Percentiles rank a stretch among this genome's conserved stretches.
These are phyloP conservation scores for Pelosia muscerda DNA, from an alignment of 2,888 invertebrate species.

Conservation along the genomic window DNA sequence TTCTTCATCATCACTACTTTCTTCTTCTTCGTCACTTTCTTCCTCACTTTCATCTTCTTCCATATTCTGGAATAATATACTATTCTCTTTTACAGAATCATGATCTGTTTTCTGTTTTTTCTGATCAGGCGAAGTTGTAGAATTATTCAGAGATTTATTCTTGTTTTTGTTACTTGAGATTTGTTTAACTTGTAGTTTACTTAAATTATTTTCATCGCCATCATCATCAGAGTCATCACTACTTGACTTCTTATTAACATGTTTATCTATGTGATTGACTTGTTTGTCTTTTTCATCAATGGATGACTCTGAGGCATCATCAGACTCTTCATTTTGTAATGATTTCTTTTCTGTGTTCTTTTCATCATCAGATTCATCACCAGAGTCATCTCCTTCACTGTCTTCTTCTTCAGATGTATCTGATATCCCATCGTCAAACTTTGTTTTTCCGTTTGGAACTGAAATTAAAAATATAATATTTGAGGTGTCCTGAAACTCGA, in stretches of 20 bases:
- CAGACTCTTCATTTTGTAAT: slow-evolving; percentile 9
- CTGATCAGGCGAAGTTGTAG: background rate
- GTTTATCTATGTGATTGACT: slow-evolving; percentile 1
- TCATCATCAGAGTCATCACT: slow-evolving; percentile 26
- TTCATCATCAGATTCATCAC: slow-evolving; percentile 30
- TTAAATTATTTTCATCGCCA: slow-evolving; percentile 26
- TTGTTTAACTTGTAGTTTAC: slow-evolving; percentile 20
- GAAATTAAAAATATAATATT: slow-evolving; percentile 31
- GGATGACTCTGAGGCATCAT: slow-evolving; percentile 6
- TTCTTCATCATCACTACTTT: slow-evolving; percentile 36
- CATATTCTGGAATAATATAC: slow-evolving; percentile 39
- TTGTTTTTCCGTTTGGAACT: slow-evolving; percentile 78
- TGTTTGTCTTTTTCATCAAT: slow-evolving; percentile 17
- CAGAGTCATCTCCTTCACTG: slow-evolving; percentile 37
- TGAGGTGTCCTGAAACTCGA: background rate
- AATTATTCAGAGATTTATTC: slow-evolving; percentile 7
- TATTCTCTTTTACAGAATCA: slow-evolving; percentile 13
- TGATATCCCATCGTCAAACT: slow-evolving; percentile 77
- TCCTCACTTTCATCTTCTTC: slow-evolving; percentile 35
- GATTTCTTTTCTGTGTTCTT: background rate
- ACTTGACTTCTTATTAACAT: background rate
- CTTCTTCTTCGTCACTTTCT: slow-evolving; percentile 34
- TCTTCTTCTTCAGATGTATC: slow-evolving; percentile 71
- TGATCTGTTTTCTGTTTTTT: slow-evolving; percentile 19
- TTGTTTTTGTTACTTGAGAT: slow-evolving; percentile 20